Base-by-base conservation (phyloP, 2,797 vertebrate species). In the Molossus alvarezi region DNA sequence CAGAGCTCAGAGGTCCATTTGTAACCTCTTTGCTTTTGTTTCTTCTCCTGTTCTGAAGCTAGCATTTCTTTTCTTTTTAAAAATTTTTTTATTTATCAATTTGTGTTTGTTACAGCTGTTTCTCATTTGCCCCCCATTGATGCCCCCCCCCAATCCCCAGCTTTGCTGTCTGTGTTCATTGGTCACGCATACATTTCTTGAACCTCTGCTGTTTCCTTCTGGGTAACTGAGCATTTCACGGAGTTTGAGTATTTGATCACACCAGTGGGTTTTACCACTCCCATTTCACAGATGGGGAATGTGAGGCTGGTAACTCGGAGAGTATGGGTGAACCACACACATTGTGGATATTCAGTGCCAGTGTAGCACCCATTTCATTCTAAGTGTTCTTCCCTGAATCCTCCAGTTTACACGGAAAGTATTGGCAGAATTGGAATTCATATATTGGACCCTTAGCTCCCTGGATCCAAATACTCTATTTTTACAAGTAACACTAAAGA, bases 351-450 rank as follows among this genome's bases (percentile, higher is more conserved):
- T 14, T 33, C 15, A 25, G 0, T 5, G 23, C 25, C 9, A 20
- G 0, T 0, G 0, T 2, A 57, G 15, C 27, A 29, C 0, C n/a
- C 11, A 27, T 67, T 77, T 69, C 3, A 45, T 25, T 13, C 23
- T 58, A 4, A 10, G 3, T 48, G 4, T 41, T 5, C 17, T 27
- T 73, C 20, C 33, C 33, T 37, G 2, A 65, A 25, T 90, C 80
- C 33, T 84, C 37, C 18, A 33, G 45, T 57, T 29, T 51, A 18
- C 2, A 1, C 3, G 64, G 65, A 80, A 82, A 79, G 12, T 41
- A 67, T 60, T 45, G 67, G 11, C 27, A 72, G 87, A 75, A 23
- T 21, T 53, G 18, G 3, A 81, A 88, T 64, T n/a, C 8, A 90
- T 37, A 80, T 27, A 37, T 23, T 72, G 53, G 13, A 48, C 14